These are phyloP conservation scores for Acanthococcus lagerstroemiae DNA, from an alignment of 2,888 invertebrate species.

Conservation along the genomic window DNA sequence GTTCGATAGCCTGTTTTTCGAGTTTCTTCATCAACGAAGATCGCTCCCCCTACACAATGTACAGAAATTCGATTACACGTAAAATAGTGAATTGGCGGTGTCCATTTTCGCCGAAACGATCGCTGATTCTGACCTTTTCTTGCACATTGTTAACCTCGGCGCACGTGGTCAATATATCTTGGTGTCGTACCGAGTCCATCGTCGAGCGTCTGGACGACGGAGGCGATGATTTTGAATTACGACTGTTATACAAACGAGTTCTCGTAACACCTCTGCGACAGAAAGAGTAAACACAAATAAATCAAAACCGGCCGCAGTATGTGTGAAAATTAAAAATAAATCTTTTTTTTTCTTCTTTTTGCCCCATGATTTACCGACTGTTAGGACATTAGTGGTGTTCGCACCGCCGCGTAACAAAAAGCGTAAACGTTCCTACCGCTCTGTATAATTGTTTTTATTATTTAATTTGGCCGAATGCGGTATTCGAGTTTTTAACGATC, in stretches of 20 bases:
- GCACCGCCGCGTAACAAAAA: no score
- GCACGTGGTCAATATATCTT: conserved; percentile 40
- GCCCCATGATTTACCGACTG: no score
- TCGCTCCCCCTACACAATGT: conserved; percentile 39
- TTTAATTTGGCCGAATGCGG: no score
- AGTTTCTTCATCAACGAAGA: conserved; percentile 43
- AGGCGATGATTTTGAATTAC: conserved; percentile 50
- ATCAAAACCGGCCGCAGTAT: no score
- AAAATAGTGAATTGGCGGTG: not conserved
- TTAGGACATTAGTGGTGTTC: no score
- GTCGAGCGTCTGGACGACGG: conserved; percentile 53
- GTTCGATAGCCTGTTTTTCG: conserved; percentile 57
- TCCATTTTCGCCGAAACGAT: not conserved
- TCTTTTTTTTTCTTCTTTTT: no score
- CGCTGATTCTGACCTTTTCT: conserved; percentile 10
- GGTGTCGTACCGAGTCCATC: conserved; percentile 46
- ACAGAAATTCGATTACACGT: not conserved
- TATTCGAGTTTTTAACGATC: no score
- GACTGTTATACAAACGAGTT: conserved; percentile 35
- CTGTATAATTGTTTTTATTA: no score
- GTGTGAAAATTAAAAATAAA: no score
- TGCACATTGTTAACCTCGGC: conserved; percentile 14
- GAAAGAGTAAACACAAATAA: not conserved
- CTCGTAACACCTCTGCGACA: conserved; percentile 37
- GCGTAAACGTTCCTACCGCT: no score